Base-by-base conservation (phyloP, 1,140 invertebrate species). In the Trichoplusia ni region DNA sequence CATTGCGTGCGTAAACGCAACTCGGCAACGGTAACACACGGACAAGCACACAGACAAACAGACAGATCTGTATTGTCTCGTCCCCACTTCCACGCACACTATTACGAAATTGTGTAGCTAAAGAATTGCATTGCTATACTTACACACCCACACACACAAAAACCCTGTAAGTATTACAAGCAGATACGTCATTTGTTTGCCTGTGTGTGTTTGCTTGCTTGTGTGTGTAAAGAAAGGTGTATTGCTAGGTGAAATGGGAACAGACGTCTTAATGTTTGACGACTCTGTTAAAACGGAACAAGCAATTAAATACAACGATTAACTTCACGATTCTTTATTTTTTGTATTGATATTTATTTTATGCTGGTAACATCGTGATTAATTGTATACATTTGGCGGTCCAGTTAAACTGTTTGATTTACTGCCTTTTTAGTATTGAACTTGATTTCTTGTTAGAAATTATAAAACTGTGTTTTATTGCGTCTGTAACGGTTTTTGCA, bases 171-270 rank as follows among this genome's bases (percentile, higher is more conserved):
- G 18, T 67, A 37, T 18, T 4, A 11, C 27, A 58, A 47, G 47
- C 40, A 69, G 49, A 58, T 62, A 51, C 23, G 40, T 11, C 16
- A 14, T 62, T 29, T 66, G 47, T 64, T 21, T 35, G 16, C 8
- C 11, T 23, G 23, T 69, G 49, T 60, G 29, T 33, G 40, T 65
- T 11, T 33, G 35, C 67, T 25, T 64, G 38, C 6, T 18, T 70
- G 84, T 89, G 84, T 88, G 85, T 13, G 84, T 89, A 87, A 86
- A 89, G 85, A 88, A 89, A 89, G 86, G 86, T 86, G 86, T 81
- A 81, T 82, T 75, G 72, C 79, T 84, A 75, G 81, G 81, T 79
- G 85, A 89, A 89, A 89, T 89, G 86, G 75, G 81, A 67, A 86
- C 84, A 82, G 54, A 79, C 66, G 33, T 58, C 37, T 58, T 18